phyloP scores from a whole-genome alignment of 2,888 invertebrate species.

The Acleris emargana region DNA sequence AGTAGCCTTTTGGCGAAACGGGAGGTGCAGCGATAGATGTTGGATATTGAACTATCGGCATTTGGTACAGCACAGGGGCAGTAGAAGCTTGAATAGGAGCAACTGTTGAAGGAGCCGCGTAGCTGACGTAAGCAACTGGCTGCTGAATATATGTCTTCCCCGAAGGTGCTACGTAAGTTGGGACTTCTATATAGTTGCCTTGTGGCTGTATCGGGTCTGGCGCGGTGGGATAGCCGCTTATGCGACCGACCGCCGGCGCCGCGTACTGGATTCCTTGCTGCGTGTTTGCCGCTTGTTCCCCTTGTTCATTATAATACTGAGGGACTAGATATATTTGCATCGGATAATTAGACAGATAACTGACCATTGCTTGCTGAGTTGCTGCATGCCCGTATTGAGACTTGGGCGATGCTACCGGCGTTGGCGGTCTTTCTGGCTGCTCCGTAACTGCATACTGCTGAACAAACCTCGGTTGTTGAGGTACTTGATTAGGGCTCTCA shows the following conservation, averaged over 20 bases:
- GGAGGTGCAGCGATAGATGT: conserved; percentile 57
- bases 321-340: conserved; percentile 79
- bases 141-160: conserved; percentile 62
- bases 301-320: conserved; percentile 65
- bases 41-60: conserved; percentile 63
- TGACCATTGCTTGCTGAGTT: conserved; percentile 67
- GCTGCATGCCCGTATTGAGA: conserved; percentile 50
- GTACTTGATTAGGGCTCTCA: conserved; percentile 51
- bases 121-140: conserved; percentile 59
- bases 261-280: conserved; percentile 56
- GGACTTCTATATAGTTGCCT: conserved; percentile 65
- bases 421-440: conserved; percentile 57
- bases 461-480: conserved; percentile 63
- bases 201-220: conserved; percentile 62
- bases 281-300: conserved; percentile 48
- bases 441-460: conserved; percentile 77
- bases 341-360: conserved; percentile 74
- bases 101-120: conserved; percentile 59
- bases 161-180: conserved; percentile 58
- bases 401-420: conserved; percentile 44
- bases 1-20: conserved; percentile 57
- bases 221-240: conserved; percentile 51
- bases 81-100: conserved; percentile 54
- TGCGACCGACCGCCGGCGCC: conserved; percentile 45
- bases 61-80: conserved; percentile 51